phyloP scores from a whole-genome alignment of 2,888 invertebrate genomes.

The Aphodius sticticus region DNA sequence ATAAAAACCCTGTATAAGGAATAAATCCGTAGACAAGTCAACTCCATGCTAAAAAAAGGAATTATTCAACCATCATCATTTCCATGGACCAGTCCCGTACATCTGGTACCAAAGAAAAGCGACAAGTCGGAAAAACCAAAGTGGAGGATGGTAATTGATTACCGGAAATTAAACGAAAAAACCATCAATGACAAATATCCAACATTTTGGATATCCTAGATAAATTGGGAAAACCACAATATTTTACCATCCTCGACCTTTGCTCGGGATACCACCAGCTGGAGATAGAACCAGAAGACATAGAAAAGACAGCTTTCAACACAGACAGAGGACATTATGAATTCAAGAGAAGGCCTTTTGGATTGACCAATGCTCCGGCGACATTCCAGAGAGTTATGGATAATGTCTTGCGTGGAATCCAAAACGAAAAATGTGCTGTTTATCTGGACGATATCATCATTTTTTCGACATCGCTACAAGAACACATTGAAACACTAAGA shows the following conservation, averaged over 20 bases:
- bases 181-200: constrained; percentile 52
- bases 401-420: constrained; percentile 44
- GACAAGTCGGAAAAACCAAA: constrained; percentile 46
- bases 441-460: too few species aligned
- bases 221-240: constrained; percentile 52
- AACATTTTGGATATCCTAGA: constrained; percentile 54
- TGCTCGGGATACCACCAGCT: constrained; percentile 56
- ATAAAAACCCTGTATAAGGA: too few species aligned
- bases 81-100: constrained; percentile 46
- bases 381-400: constrained; percentile 44
- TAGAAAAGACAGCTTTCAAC: constrained; percentile 44
- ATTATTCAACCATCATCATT: not conserved
- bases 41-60: constrained; percentile 45
- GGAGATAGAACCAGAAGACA: constrained; percentile 42
- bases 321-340: constrained; percentile 24
- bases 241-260: constrained; percentile 55
- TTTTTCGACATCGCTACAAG: constrained; percentile 35
- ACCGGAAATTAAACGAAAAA: constrained; percentile 44
- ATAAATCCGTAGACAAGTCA: constrained; percentile 50
- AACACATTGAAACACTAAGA: constrained; percentile 42
- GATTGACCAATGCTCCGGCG: constrained; percentile 43
- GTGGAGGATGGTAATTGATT: constrained; percentile 51
- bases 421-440: constrained; percentile 34
- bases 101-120: constrained; percentile 52
- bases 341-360: constrained; percentile 44